Evolutionary conservation across 2,797 vertebrate genomes (phyloP).

Genomic region (Sparus aurata): DNA sequence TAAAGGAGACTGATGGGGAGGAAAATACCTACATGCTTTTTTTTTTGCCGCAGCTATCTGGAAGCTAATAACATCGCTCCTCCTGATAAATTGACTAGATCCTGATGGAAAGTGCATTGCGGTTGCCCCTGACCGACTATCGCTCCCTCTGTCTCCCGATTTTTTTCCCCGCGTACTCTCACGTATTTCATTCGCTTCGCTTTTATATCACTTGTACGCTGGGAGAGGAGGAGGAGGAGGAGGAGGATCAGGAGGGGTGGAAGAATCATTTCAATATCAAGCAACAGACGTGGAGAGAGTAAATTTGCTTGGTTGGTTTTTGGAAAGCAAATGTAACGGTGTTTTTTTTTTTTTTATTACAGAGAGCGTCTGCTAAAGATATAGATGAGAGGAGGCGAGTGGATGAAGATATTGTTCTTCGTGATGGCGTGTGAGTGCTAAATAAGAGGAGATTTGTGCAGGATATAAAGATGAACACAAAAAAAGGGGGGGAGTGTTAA

Average conservation of each 20-base stretch:
- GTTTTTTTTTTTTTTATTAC: slow-evolving; percentile 75
- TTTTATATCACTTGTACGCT: slow-evolving; percentile 70
- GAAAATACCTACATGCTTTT: slow-evolving; percentile 86
- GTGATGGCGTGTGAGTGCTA: slow-evolving; percentile 60
- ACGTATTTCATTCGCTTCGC: slow-evolving; percentile 60
- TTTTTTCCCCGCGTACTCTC: slow-evolving; percentile 66
- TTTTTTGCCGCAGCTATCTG: slow-evolving; percentile 87
- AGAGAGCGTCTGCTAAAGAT: slow-evolving; percentile 71
- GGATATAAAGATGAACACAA: slow-evolving; percentile 45
- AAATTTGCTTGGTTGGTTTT: slow-evolving; percentile 80
- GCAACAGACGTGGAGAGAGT: slow-evolving; percentile 70
- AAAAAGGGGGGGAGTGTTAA: slow-evolving; percentile 36
- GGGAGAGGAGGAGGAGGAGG: neutral
- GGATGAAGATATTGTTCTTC: slow-evolving; percentile 66
- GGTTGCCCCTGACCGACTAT: slow-evolving; percentile 81
- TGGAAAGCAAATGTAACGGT: slow-evolving; percentile 74
- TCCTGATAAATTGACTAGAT: slow-evolving; percentile 87
- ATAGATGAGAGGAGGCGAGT: slow-evolving; percentile 77
- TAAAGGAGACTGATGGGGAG: slow-evolving; percentile 96
- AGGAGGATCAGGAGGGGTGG: neutral
- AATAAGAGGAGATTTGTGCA: slow-evolving; percentile 62
- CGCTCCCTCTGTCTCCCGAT: slow-evolving; percentile 67
- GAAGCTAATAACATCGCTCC: slow-evolving; percentile 85
- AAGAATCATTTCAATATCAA: slow-evolving; percentile 75
- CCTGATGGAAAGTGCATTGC: slow-evolving; percentile 84